Conservation (phyloP, 2,797 vertebrate genomes). For the Antrozous pallidus region DNA sequence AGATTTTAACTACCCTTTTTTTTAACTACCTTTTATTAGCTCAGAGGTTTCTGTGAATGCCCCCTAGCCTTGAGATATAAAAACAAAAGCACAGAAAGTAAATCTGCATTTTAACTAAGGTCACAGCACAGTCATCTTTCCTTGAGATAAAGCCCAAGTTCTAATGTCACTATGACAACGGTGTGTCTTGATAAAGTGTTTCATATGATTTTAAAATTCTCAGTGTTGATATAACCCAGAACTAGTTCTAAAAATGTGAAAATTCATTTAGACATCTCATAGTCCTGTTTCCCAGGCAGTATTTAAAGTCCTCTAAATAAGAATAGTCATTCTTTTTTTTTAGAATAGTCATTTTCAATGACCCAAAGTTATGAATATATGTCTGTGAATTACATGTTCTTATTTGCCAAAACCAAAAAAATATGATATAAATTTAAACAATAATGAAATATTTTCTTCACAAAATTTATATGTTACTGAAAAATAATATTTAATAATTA, state of each 20-base stretch:
- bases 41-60: conserved; percentile 14
- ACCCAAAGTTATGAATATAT: conserved; percentile 1
- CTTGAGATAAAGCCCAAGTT: neutral
- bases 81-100: neutral
- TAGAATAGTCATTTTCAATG: neutral
- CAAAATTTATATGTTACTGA: neutral
- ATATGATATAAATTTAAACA: conserved; percentile 24
- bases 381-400: neutral
- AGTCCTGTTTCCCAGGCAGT: conserved; percentile 10
- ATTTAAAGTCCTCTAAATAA: neutral
- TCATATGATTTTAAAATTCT: neutral
- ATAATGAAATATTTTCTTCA: conserved; percentile 18
- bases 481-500: conserved; percentile 44
- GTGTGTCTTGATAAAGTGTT: neutral
- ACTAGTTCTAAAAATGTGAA: neutral
- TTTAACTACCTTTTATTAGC: conserved; percentile 15
- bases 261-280: conserved; percentile 36
- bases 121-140: neutral
- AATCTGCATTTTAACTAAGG: conserved; percentile 13
- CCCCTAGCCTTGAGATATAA: neutral
- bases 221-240: neutral
- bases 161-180: neutral
- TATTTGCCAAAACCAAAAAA: conserved; percentile 25
- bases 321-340: neutral
- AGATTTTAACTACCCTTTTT: conserved; percentile 23